Conservation (phyloP, 2,888 invertebrate genomes). For the Scaptomyza flava region DNA sequence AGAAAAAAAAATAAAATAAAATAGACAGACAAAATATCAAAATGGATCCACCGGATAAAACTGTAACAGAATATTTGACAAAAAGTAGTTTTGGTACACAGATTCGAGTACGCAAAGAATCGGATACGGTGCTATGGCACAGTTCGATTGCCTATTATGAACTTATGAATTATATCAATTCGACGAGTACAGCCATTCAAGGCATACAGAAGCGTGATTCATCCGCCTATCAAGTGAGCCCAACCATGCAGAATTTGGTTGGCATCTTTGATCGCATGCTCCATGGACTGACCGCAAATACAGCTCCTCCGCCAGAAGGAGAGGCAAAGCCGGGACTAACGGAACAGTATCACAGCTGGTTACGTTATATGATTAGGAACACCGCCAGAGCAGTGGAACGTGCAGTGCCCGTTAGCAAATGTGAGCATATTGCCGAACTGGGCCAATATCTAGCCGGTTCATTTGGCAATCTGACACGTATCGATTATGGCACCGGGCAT, state of each 20-base stretch:
- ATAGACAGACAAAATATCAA: not conserved
- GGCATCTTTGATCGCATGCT: constrained; percentile 89
- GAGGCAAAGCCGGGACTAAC: constrained; percentile 90
- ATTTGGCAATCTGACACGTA: constrained; percentile 97
- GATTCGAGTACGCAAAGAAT: constrained; percentile 12
- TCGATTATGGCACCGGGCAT: constrained; percentile 99
- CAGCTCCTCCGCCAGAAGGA: not conserved
- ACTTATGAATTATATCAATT: constrained; percentile 93
- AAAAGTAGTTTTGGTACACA: constrained; percentile 12
- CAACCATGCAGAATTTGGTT: constrained; percentile 86
- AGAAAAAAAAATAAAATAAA: not conserved
- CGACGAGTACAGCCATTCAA: constrained; percentile 93
- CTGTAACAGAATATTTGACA: constrained; percentile 13
- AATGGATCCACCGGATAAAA: not conserved
- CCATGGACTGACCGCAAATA: not conserved
- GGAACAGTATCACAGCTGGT: constrained; percentile 95
- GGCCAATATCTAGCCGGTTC: constrained; percentile 94
- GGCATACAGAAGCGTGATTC: constrained; percentile 86
- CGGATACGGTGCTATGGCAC: constrained; percentile 41
- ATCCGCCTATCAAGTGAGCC: constrained; percentile 86
- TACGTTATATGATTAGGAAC: constrained; percentile 88
- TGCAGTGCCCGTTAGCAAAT: constrained; percentile 87
- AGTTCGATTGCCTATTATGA: constrained; percentile 93
- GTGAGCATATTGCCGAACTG: constrained; percentile 90
- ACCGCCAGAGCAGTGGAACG: constrained; percentile 87